Conservation (phyloP, 2,888 invertebrate species). For the Nowickia ferox region DNA sequence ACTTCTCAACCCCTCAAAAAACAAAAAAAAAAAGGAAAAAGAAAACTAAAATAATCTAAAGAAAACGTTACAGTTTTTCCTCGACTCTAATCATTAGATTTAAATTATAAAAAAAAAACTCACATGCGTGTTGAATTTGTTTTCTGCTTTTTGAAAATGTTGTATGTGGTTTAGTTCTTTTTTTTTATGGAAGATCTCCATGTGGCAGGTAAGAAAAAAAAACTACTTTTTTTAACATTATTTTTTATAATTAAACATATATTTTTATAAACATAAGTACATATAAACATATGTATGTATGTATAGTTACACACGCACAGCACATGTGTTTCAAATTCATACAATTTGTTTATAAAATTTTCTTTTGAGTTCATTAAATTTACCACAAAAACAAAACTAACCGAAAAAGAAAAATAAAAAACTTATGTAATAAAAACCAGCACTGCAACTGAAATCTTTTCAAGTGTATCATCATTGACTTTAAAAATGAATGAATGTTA, state of each 20-base stretch:
- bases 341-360: constrained; percentile 13
- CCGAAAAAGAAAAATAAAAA: constrained; percentile 17
- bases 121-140: not conserved
- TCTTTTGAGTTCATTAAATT: constrained; percentile 37
- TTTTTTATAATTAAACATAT: constrained; percentile 33
- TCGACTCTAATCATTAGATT: constrained; percentile 37
- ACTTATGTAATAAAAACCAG: constrained; percentile 8
- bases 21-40: not conserved
- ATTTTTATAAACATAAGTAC: not conserved
- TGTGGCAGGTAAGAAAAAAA: constrained; percentile 1
- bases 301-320: not conserved
- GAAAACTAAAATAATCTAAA: constrained; percentile 19
- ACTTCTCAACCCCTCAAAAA: constrained; percentile 27
- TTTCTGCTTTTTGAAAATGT: not conserved
- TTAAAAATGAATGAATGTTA: constrained; percentile 12
- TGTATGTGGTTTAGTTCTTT: not conserved
- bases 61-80: constrained; percentile 30
- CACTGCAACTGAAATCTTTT: constrained; percentile 54
- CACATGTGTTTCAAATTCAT: constrained; percentile 13
- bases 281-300: not conserved
- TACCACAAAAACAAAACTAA: constrained; percentile 29
- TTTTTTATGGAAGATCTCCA: constrained; percentile 5
- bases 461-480: constrained; percentile 49
- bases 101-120: not conserved
- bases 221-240: constrained; percentile 14